Conservation (phyloP, 2,113 vertebrate species). For the Cynopterus brachyotis region DNA sequence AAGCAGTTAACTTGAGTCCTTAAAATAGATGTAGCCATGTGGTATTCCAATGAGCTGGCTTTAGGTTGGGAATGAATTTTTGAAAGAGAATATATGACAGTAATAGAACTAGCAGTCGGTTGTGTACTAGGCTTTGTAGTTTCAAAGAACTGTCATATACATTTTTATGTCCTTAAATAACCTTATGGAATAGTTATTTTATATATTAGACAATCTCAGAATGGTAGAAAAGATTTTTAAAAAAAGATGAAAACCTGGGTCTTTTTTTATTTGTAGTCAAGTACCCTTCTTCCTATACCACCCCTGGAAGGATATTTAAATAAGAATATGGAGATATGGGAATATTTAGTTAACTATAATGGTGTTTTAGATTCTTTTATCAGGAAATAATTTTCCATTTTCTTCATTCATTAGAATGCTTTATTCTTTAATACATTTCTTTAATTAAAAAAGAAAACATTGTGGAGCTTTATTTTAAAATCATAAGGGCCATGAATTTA, state of each 20-base stretch:
- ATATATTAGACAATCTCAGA: not conserved
- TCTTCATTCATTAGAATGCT: not conserved
- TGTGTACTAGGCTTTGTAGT: not conserved
- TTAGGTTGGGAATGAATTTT: not conserved
- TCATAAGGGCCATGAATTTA: not conserved
- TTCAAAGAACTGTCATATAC: not conserved
- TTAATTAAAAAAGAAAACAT: not conserved
- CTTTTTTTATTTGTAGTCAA: not conserved
- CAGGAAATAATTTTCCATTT: not conserved
- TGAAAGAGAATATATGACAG: not conserved
- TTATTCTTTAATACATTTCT: not conserved
- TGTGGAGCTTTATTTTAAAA: not conserved
- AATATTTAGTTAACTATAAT: not conserved
- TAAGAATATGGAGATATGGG: not conserved
- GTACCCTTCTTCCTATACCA: not conserved
- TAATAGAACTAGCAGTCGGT: not conserved
- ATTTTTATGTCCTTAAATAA: conserved; percentile 19
- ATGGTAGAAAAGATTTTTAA: not conserved
- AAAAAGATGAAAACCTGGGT: not conserved
- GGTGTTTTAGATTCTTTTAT: not conserved
- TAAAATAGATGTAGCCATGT: not conserved
- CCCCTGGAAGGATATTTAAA: not conserved
- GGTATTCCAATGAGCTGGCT: not conserved
- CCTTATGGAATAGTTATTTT: not conserved
- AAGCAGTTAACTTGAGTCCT: not conserved